phyloP scores from a whole-genome alignment of 2,888 invertebrate genomes.

The Diplazon laetatorius region DNA sequence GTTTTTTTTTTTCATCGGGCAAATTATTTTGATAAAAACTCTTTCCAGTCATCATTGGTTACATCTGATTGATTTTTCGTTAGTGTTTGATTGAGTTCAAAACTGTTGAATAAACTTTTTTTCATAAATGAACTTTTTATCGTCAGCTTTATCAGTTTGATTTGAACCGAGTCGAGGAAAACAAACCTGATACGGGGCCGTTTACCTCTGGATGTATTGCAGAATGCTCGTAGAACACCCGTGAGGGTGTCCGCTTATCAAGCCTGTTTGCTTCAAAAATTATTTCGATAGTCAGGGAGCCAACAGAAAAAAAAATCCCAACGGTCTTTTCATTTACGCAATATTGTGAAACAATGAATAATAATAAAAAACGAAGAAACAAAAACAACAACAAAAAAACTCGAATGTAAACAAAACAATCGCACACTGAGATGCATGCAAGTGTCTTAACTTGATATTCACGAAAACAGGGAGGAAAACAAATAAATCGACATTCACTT shows the following conservation, averaged over 20 bases:
- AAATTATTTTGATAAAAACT: too few species aligned
- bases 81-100: neutral
- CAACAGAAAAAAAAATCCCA: neutral
- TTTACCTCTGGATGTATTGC: constrained; percentile 30
- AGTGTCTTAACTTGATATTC: constrained; percentile 39
- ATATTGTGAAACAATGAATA: neutral
- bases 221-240: constrained; percentile 4
- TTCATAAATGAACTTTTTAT: too few species aligned
- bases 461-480: neutral
- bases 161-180: neutral
- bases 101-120: too few species aligned
- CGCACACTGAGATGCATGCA: constrained; percentile 50
- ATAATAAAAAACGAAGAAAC: neutral
- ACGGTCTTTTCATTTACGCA: constrained; percentile 6
- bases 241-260: constrained; percentile 13
- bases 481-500: constrained; percentile 36
- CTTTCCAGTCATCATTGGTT: too few species aligned
- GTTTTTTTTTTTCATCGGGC: neutral
- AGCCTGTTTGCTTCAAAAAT: neutral
- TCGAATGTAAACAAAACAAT: constrained; percentile 32
- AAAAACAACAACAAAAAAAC: constrained; percentile 1
- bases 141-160: too few species aligned
- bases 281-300: constrained; percentile 3
- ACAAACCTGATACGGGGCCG: neutral
- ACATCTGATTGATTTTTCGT: neutral